A percentile compares a stretch with the other conserved stretches of the same genome.
phyloP scores from a whole-genome alignment of 2,113 vertebrate species.

The Siniperca chuatsi region DNA sequence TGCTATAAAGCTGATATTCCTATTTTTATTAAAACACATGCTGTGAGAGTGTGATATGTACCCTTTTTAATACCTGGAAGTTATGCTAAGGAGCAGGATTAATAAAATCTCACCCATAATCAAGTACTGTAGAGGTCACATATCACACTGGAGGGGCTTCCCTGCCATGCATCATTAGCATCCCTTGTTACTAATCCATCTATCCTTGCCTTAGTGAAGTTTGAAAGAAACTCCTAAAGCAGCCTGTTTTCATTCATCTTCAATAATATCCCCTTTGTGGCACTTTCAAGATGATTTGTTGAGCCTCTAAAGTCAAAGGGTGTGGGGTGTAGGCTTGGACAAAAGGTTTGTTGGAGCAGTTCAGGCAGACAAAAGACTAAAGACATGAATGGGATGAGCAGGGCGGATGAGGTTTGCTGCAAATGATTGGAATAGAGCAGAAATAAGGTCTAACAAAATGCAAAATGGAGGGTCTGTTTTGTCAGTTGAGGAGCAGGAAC shows the following conservation, averaged over 20 bases:
- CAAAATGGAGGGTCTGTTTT: constrained; percentile 20
- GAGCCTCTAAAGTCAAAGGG: constrained; percentile 42
- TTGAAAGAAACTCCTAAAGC: constrained; percentile 41
- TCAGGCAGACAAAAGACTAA: constrained; percentile 56
- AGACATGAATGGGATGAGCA: constrained; percentile 30
- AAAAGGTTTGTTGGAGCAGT: constrained; percentile 49
- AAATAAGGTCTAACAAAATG: constrained; percentile 12
- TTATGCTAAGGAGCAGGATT: constrained; percentile 37
- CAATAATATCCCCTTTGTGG: constrained; percentile 55
- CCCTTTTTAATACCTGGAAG: constrained; percentile 5
- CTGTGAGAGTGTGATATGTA: constrained; percentile 24
- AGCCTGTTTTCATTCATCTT: constrained; percentile 49
- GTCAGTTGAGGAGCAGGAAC: constrained; percentile 19
- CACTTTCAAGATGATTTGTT: constrained; percentile 54
- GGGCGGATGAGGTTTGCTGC: constrained; percentile 25
- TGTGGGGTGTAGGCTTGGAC: constrained; percentile 27
- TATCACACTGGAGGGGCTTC: constrained; percentile 40
- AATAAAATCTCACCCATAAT: constrained; percentile 41
- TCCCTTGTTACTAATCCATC: constrained; percentile 58
- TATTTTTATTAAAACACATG: constrained; percentile 40
- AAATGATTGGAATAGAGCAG: constrained; percentile 20
- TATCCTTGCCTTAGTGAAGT: constrained; percentile 44
- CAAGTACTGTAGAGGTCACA: constrained; percentile 56
- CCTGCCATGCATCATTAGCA: constrained; percentile 42
- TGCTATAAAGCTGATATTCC: background rate